Evolutionary conservation across 2,888 invertebrate species (phyloP).

Genomic region (Rotaria magnacalcarata): DNA sequence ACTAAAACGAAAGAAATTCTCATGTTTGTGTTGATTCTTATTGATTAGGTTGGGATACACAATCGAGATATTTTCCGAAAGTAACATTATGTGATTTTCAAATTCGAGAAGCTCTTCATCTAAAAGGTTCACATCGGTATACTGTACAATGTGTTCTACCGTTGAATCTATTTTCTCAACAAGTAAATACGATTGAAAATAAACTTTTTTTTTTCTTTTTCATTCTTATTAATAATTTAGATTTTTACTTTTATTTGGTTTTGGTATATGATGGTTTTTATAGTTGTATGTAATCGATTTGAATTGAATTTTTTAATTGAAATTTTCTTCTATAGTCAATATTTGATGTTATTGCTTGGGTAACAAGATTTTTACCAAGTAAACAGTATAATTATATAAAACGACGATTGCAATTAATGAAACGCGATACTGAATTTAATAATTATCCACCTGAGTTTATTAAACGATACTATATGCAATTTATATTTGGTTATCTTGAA

Average conservation of each 20-base stretch:
- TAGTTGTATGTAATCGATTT: background rate
- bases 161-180: conserved; percentile 46
- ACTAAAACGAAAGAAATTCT: background rate
- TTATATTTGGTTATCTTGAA: conserved; percentile 46
- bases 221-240: background rate
- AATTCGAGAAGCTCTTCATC: conserved; percentile 43
- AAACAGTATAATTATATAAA: conserved; percentile 47
- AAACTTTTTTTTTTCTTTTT: no score
- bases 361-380: conserved; percentile 43
- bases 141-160: conserved; percentile 49
- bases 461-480: conserved; percentile 38
- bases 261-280: conserved; percentile 45
- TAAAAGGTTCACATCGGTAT: conserved; percentile 45
- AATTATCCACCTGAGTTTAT: conserved; percentile 41
- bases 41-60: conserved; percentile 44
- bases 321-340: background rate
- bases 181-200: background rate
- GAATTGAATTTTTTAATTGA: no score
- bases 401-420: conserved; percentile 46
- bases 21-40: background rate
- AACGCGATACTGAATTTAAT: conserved; percentile 38
- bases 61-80: conserved; percentile 44
- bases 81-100: conserved; percentile 46
- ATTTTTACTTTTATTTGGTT: conserved; percentile 47
- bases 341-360: conserved; percentile 45